phyloP scores from a whole-genome alignment of 2,888 invertebrate genomes.

The Philereme transversata region DNA sequence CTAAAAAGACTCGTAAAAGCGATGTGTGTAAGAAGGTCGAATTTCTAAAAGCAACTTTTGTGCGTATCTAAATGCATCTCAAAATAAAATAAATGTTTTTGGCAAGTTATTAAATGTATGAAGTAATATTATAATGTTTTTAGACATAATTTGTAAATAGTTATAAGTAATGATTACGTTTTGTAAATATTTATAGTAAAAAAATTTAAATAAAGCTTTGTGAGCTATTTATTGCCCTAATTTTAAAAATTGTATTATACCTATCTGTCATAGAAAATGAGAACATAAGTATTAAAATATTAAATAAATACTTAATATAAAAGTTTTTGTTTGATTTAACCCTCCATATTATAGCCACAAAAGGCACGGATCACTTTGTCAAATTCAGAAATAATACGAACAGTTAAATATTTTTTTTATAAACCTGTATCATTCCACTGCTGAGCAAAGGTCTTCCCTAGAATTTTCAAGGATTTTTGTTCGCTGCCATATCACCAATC shows the following conservation, averaged over 20 bases:
- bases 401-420: no score
- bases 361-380: not conserved
- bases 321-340: slow-evolving; percentile 26
- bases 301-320: slow-evolving; percentile 36
- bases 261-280: slow-evolving; percentile 32
- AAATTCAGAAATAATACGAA: no score
- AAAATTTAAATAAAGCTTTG: slow-evolving; percentile 56
- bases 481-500: no score
- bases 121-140: not conserved
- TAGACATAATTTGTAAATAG: slow-evolving; percentile 16
- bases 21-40: no score
- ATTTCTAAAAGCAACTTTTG: not conserved
- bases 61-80: not conserved
- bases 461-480: no score
- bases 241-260: slow-evolving; percentile 48
- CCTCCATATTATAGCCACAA: not conserved
- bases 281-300: slow-evolving; percentile 37
- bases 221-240: slow-evolving; percentile 73
- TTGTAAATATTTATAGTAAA: slow-evolving; percentile 73
- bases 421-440: no score
- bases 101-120: not conserved
- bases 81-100: not conserved
- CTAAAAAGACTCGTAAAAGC: no score
- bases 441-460: no score
- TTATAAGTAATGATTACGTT: slow-evolving; percentile 38